These are phyloP conservation scores for Eugnorisma glareosa DNA, from an alignment of 2,888 invertebrate genomes.

Conservation along the genomic window DNA sequence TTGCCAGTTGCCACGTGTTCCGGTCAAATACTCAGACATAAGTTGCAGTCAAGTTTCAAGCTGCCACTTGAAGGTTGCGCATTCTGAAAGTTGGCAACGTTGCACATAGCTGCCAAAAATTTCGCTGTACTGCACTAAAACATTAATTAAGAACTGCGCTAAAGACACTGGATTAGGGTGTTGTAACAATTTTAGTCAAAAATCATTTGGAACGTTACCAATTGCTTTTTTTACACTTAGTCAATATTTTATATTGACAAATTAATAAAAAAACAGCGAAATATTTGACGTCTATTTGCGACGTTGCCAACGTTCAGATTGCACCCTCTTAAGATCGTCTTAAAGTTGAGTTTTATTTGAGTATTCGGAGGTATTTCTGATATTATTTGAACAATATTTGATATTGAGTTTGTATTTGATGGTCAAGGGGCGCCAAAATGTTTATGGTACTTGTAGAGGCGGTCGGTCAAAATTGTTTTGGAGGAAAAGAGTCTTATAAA, in stretches of 20 bases:
- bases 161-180: not conserved
- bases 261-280: not conserved
- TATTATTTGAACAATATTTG: conserved; percentile 17
- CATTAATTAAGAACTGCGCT: not conserved
- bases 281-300: not conserved
- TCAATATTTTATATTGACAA: not conserved
- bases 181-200: not conserved
- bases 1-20: conserved; percentile 16
- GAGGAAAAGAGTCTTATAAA: conserved; percentile 37
- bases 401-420: conserved; percentile 25
- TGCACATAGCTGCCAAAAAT: not conserved
- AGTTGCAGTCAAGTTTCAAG: not conserved
- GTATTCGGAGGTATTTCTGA: not conserved
- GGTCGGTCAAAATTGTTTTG: conserved; percentile 23
- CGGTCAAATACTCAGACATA: not conserved
- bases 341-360: conserved; percentile 1
- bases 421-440: conserved; percentile 25
- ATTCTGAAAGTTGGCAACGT: not conserved
- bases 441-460: conserved; percentile 34
- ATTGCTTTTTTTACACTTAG: not conserved
- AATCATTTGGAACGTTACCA: not conserved
- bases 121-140: not conserved
- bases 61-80: not conserved
- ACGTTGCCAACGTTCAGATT: not conserved
- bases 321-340: conserved; percentile 17